phyloP scores from a whole-genome alignment of 2,797 vertebrate genomes.

The Acanthurus tractus region DNA sequence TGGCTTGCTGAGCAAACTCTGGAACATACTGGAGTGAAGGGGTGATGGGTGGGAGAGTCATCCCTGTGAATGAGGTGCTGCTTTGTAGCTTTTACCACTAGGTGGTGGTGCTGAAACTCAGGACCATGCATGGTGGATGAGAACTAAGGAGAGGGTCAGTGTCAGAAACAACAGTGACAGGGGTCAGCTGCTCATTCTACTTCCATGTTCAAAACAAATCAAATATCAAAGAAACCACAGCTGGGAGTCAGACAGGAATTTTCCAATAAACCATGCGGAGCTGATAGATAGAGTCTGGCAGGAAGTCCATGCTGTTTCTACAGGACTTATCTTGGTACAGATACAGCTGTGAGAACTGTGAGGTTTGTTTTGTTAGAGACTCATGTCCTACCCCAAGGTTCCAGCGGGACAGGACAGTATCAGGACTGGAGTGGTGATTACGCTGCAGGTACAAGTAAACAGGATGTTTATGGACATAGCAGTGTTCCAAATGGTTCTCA shows the following conservation, averaged over 20 bases:
- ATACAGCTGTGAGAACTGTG: conserved; percentile 34
- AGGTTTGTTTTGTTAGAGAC: conserved; percentile 49
- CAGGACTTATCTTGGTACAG: conserved; percentile 25
- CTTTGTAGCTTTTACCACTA: conserved; percentile 40
- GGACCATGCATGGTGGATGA: conserved; percentile 25
- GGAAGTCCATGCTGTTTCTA: conserved; percentile 45
- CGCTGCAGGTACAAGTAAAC: conserved; percentile 62
- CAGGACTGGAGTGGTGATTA: conserved; percentile 61
- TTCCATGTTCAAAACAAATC: conserved; percentile 41
- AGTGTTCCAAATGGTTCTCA: not conserved
- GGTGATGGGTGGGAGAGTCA: not conserved
- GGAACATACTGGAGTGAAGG: conserved; percentile 66
- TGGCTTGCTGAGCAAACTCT: conserved; percentile 68
- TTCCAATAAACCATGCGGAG: conserved; percentile 62
- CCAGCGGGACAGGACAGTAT: conserved; percentile 72
- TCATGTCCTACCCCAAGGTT: conserved; percentile 67
- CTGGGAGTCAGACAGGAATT: conserved; percentile 53
- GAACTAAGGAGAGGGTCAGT: too few species aligned
- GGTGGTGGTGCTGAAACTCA: conserved; percentile 49
- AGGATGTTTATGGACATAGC: conserved; percentile 42
- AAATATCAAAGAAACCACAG: conserved; percentile 42
- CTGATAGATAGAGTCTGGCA: conserved; percentile 29
- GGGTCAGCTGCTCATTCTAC: conserved; percentile 21
- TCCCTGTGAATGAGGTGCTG: conserved; percentile 27
- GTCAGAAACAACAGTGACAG: conserved; percentile 17